Percentiles rank a stretch among this genome's conserved stretches.
Evolutionary conservation across 1,140 invertebrate genomes (phyloP).

Genomic region (Notospermus geniculatus): DNA sequence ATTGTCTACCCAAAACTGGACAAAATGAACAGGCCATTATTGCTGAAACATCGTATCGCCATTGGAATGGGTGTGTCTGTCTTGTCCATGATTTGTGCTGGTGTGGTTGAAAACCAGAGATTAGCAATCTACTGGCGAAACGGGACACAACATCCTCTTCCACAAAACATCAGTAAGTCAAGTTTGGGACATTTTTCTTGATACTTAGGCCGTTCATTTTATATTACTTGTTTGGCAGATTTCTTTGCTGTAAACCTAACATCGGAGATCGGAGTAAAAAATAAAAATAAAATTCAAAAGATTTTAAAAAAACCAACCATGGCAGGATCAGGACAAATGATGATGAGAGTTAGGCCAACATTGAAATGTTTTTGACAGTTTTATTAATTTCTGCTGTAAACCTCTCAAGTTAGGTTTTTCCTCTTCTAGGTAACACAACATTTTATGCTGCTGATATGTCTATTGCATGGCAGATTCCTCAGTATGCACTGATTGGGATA

Average conservation of each 20-base stretch:
- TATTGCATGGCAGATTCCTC: constrained; percentile 61
- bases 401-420: not conserved
- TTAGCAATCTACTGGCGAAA: constrained; percentile 31
- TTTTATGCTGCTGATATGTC: constrained; percentile 59
- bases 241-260: too few relatives aligned
- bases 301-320: too few relatives aligned
- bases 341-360: too few relatives aligned
- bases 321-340: too few relatives aligned
- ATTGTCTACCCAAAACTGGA: constrained; percentile 55
- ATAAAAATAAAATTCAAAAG: too few relatives aligned
- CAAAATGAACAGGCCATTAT: constrained; percentile 3
- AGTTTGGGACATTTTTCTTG: constrained; percentile 11
- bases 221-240: too few relatives aligned
- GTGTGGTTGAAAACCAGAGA: constrained; percentile 43
- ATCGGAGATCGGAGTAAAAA: too few relatives aligned
- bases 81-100: constrained; percentile 55
- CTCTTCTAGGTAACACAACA: constrained; percentile 39
- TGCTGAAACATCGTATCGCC: constrained; percentile 41
- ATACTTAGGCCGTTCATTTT: too few relatives aligned
- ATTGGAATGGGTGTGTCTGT: constrained; percentile 58
- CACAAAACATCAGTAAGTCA: constrained; percentile 34
- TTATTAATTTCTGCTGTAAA: too few relatives aligned
- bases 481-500: constrained; percentile 60
- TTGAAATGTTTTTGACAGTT: too few relatives aligned
- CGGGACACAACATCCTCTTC: constrained; percentile 16